A percentile compares a stretch with the other conserved stretches of the same genome.
Conservation (phyloP, 2,797 vertebrate species). For the Dipus sagitta region DNA sequence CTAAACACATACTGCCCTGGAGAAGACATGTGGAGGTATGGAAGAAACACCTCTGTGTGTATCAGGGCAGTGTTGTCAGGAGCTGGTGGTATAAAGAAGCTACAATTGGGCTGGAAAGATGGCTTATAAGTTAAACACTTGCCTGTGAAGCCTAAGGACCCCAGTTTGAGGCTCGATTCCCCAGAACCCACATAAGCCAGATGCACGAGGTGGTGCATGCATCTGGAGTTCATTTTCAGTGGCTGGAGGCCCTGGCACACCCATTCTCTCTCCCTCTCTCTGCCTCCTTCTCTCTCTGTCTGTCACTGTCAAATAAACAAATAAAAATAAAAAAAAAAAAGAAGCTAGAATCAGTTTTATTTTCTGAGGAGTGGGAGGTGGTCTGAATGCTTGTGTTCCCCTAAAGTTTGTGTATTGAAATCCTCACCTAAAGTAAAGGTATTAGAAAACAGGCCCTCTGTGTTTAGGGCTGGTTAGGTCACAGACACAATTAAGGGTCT, state of each 20-base stretch:
- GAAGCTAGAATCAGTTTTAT: neutral
- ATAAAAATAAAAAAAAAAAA: neutral
- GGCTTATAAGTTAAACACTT: no score
- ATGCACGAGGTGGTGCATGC: no score
- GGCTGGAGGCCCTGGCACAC: no score
- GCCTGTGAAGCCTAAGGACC: no score
- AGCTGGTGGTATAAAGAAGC: neutral
- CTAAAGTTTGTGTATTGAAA: neutral
- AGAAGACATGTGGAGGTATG: neutral
- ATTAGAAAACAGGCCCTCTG: neutral
- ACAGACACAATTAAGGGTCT: neutral
- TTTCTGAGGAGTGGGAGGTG: neutral
- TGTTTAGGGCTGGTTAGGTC: neutral
- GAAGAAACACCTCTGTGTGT: neutral
- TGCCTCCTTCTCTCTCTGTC: no score
- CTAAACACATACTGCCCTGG: neutral
- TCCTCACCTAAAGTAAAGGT: neutral
- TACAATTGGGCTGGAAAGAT: no score
- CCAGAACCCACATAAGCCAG: no score
- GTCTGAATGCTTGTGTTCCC: neutral
- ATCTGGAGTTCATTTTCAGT: no score
- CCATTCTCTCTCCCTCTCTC: no score
- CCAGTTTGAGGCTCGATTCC: no score
- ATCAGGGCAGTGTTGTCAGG: neutral
- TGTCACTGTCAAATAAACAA: no score